phyloP scores from a whole-genome alignment of 1,140 invertebrate species.

The Nymphalis io region DNA sequence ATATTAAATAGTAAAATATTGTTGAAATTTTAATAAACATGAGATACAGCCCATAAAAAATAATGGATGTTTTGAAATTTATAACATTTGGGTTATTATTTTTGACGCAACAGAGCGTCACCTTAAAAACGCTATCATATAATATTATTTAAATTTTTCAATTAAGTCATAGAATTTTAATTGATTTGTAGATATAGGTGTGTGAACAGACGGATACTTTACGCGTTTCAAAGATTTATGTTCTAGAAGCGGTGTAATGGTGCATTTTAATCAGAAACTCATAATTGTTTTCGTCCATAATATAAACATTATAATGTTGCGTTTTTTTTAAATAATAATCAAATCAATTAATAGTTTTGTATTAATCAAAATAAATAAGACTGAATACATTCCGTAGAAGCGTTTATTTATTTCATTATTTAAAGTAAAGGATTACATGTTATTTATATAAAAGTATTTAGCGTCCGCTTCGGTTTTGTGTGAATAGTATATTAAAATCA shows the following conservation, averaged over 20 bases:
- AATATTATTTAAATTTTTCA: slow-evolving; percentile 60
- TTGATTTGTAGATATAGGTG: slow-evolving; percentile 46
- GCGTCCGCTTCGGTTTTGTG: too few relatives aligned
- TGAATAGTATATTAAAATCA: too few relatives aligned
- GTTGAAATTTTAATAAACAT: neutral
- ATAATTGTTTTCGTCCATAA: slow-evolving; percentile 8
- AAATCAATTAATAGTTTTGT: neutral
- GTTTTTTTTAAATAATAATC: neutral
- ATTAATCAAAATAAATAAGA: too few relatives aligned
- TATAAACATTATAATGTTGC: neutral
- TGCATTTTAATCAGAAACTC: slow-evolving; percentile 33
- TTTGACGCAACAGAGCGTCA: slow-evolving; percentile 14
- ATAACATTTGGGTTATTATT: slow-evolving; percentile 1
- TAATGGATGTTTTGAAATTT: neutral
- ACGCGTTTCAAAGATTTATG: slow-evolving; percentile 36
- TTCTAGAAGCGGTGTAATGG: slow-evolving; percentile 16
- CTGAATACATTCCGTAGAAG: too few relatives aligned
- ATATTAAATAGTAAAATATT: neutral
- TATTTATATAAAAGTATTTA: too few relatives aligned
- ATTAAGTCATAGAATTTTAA: slow-evolving; percentile 59
- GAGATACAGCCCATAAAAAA: slow-evolving; percentile 3
- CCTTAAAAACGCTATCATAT: slow-evolving; percentile 29
- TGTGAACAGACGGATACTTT: slow-evolving; percentile 34
- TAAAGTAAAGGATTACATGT: too few relatives aligned
- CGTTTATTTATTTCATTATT: too few relatives aligned